These are phyloP conservation scores for Oryzias melastigma DNA, from an alignment of 2,113 vertebrate genomes.

Conservation along the genomic window DNA sequence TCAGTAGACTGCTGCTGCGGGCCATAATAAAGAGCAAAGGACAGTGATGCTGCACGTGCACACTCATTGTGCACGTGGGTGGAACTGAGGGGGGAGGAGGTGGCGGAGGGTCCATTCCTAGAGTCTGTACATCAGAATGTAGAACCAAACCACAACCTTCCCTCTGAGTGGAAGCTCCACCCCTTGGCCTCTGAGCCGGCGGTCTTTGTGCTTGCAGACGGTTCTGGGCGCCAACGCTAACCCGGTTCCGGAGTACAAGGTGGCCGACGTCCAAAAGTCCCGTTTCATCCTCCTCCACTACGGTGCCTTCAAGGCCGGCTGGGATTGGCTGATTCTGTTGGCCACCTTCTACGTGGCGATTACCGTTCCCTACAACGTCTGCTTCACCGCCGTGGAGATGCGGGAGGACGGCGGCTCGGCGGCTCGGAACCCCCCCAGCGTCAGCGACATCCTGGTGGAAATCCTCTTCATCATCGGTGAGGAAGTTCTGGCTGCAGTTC, in stretches of 20 bases:
- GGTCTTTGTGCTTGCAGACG: conserved; percentile 35
- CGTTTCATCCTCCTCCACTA: conserved; percentile 84
- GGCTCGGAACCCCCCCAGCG: conserved; percentile 76
- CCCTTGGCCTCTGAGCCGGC: neutral
- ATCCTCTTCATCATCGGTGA: conserved; percentile 85
- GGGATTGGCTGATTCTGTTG: conserved; percentile 84
- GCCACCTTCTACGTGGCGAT: conserved; percentile 85
- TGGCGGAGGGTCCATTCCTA: too few relatives aligned
- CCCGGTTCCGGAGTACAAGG: conserved; percentile 83
- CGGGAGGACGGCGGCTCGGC: conserved; percentile 70
- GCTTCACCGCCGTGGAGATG: conserved; percentile 74
- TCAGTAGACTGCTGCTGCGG: too few relatives aligned
- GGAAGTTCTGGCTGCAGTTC: too few relatives aligned
- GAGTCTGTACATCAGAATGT: too few relatives aligned
- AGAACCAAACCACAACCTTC: too few relatives aligned
- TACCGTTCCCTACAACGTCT: conserved; percentile 83
- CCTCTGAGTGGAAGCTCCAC: neutral
- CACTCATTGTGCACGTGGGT: too few relatives aligned
- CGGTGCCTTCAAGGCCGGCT: conserved; percentile 85
- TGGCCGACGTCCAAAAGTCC: conserved; percentile 82
- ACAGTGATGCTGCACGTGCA: too few relatives aligned
- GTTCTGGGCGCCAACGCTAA: conserved; percentile 81
- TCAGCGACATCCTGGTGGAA: conserved; percentile 84
- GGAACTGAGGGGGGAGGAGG: too few relatives aligned
- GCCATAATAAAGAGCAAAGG: too few relatives aligned